These are phyloP conservation scores for Chrysodeixis includens DNA, from an alignment of 2,888 invertebrate species.

Conservation along the genomic window DNA sequence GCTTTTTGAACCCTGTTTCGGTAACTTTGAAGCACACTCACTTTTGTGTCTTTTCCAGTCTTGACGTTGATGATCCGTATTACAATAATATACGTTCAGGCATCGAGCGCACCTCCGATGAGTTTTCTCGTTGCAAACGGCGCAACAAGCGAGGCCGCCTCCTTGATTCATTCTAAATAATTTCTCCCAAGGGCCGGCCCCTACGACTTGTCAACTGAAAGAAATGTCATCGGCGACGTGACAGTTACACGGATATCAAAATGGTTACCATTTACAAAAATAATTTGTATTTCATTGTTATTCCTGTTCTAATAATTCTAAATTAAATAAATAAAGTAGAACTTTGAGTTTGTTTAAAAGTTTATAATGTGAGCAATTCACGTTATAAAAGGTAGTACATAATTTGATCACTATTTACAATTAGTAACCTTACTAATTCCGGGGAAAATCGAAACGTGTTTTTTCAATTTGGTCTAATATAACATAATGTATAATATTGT, in stretches of 20 bases:
- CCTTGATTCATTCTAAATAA: slow-evolving; percentile 87
- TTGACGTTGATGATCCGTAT: slow-evolving; percentile 93
- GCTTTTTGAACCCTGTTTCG: slow-evolving; percentile 73
- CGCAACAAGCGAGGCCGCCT: slow-evolving; percentile 86
- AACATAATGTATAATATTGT: no score
- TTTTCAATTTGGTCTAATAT: no score
- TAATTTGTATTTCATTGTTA: neutral
- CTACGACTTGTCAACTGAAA: slow-evolving; percentile 68
- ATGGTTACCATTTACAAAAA: neutral
- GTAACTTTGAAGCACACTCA: slow-evolving; percentile 87
- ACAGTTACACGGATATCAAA: slow-evolving; percentile 47
- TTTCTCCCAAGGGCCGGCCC: slow-evolving; percentile 74
- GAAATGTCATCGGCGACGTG: slow-evolving; percentile 67
- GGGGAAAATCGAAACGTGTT: no score
- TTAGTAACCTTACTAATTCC: neutral
- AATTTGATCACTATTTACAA: neutral
- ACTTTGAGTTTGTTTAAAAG: no score
- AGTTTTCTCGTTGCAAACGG: slow-evolving; percentile 90
- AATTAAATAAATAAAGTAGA: no score
- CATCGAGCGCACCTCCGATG: slow-evolving; percentile 93
- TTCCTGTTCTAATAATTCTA: neutral
- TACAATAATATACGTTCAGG: slow-evolving; percentile 93
- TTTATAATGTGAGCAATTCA: neutral
- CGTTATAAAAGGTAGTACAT: neutral
- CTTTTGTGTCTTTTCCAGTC: slow-evolving; percentile 94